Conservation (phyloP, 2,797 vertebrate species). For the Amniataba percoides region DNA sequence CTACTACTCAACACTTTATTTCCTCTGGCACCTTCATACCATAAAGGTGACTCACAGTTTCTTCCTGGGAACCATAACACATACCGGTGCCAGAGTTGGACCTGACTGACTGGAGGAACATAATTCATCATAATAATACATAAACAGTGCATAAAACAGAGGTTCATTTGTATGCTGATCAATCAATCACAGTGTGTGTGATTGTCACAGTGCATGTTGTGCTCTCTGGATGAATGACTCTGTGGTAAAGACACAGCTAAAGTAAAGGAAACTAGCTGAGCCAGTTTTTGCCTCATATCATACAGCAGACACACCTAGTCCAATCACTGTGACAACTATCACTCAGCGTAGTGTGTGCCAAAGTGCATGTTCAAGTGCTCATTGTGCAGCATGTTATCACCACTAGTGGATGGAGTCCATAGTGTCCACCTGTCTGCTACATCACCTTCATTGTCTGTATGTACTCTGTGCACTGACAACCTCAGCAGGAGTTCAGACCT, state of each 20-base stretch:
- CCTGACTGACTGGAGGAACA: background rate
- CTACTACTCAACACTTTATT: background rate
- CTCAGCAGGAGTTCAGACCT: background rate
- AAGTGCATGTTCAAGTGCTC: background rate
- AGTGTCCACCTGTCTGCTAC: background rate
- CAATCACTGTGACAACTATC: constrained; percentile 1
- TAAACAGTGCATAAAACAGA: background rate
- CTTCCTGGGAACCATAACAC: background rate
- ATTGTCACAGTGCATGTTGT: background rate
- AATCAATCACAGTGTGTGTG: background rate
- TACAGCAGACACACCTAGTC: background rate
- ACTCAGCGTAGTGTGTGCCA: background rate
- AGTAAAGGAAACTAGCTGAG: constrained; percentile 27
- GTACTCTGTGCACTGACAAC: background rate
- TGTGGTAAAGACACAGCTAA: background rate
- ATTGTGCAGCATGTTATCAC: background rate
- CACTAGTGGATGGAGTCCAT: background rate
- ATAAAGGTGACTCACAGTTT: constrained; percentile 7
- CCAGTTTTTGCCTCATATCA: constrained; percentile 42
- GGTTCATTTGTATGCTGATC: background rate
- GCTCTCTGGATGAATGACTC: background rate
- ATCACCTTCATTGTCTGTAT: background rate
- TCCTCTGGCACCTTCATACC: background rate
- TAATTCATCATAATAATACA: background rate
- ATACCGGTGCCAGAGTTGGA: background rate